Evolutionary conservation across 2,888 invertebrate species (phyloP).

Genomic region (Apamea anceps): DNA sequence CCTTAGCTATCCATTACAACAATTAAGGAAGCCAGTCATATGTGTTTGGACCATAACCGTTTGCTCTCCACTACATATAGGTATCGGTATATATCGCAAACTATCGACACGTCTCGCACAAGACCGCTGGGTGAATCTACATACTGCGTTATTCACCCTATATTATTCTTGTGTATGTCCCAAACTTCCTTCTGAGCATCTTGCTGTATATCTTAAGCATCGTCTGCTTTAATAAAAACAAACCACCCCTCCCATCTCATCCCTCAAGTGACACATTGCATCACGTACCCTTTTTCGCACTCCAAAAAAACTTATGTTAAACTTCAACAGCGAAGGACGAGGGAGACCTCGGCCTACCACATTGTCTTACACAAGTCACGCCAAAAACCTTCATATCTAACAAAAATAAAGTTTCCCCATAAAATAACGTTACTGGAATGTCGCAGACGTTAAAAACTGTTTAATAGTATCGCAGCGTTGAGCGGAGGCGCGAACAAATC

Average conservation of each 20-base stretch:
- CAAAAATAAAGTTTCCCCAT: slow-evolving; percentile 58
- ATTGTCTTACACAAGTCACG: slow-evolving; percentile 27
- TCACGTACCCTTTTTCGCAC: slow-evolving; percentile 41
- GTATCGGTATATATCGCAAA: neutral
- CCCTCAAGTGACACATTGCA: slow-evolving; percentile 44
- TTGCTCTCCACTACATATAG: neutral
- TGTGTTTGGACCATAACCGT: neutral
- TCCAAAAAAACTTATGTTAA: slow-evolving; percentile 40
- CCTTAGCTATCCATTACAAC: neutral
- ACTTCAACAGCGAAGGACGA: slow-evolving; percentile 18
- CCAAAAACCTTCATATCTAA: slow-evolving; percentile 34
- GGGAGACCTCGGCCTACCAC: slow-evolving; percentile 10
- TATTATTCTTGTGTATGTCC: neutral
- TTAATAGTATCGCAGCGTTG: slow-evolving; percentile 64
- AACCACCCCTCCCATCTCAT: slow-evolving; percentile 18
- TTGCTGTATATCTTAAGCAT: neutral
- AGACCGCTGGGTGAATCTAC: neutral
- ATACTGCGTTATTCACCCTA: neutral
- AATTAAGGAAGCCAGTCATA: slow-evolving; percentile 1
- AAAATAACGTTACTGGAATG: slow-evolving; percentile 58
- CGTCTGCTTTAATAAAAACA: slow-evolving; percentile 31
- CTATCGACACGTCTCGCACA: neutral
- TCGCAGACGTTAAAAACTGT: slow-evolving; percentile 64
- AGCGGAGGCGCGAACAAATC: slow-evolving; percentile 60
- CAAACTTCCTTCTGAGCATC: neutral